phyloP scores from a whole-genome alignment of 2,797 vertebrate species.

The Amphiprion clarkii region DNA sequence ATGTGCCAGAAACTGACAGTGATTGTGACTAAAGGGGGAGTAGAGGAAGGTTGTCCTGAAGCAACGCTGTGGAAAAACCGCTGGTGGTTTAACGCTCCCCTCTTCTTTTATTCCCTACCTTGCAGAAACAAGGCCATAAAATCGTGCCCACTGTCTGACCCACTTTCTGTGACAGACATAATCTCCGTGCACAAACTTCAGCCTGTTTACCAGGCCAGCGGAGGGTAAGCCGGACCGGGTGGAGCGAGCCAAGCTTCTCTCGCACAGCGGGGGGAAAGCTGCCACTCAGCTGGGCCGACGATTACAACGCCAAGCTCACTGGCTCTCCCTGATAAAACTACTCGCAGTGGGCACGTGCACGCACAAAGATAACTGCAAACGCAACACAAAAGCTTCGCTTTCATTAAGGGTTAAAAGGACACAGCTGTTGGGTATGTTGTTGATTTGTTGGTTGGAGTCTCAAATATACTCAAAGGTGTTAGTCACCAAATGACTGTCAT shows the following conservation, averaged over 20 bases:
- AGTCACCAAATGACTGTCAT: constrained; percentile 13
- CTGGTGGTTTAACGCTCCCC: constrained; percentile 58
- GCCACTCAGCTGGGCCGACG: constrained; percentile 50
- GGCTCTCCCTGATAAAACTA: constrained; percentile 23
- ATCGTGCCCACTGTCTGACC: constrained; percentile 79
- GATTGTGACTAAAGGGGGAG: constrained; percentile 20
- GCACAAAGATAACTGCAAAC: constrained; percentile 31
- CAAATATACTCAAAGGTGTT: constrained; percentile 12
- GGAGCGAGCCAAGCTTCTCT: constrained; percentile 60
- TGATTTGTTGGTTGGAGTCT: constrained; percentile 28
- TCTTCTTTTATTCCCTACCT: constrained; percentile 63
- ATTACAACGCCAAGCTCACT: constrained; percentile 54
- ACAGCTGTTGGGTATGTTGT: not conserved
- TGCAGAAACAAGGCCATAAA: constrained; percentile 75
- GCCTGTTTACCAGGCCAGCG: constrained; percentile 64
- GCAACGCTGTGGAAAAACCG: constrained; percentile 72
- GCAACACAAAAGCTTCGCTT: constrained; percentile 21
- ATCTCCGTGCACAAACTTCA: constrained; percentile 75
- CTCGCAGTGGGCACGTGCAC: constrained; percentile 20
- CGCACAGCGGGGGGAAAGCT: constrained; percentile 52
- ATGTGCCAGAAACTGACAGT: not conserved
- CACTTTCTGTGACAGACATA: constrained; percentile 83
- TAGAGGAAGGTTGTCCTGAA: constrained; percentile 21
- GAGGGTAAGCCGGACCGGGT: constrained; percentile 49
- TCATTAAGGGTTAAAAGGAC: constrained; percentile 18